Percentiles rank a stretch among this genome's conserved stretches.
Conservation (phyloP, 2,888 invertebrate species). For the Arctia plantaginis region DNA sequence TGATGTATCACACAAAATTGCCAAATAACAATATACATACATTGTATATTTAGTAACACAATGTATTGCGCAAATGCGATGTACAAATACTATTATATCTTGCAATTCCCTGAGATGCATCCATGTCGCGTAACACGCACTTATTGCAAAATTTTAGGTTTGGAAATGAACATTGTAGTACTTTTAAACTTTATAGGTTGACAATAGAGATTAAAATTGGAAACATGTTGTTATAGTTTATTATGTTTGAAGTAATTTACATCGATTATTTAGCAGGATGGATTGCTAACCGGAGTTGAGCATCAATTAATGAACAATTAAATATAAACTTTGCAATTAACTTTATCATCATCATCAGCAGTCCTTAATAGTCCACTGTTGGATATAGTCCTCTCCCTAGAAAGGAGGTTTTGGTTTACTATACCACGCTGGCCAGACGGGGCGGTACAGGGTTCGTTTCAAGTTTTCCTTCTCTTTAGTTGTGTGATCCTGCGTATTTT, state of each 20-base stretch:
- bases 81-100: constrained; percentile 20
- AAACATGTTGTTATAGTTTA: not conserved
- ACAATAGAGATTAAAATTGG: not conserved
- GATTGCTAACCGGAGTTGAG: not conserved
- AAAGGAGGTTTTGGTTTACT: too few species aligned
- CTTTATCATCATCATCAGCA: too few species aligned
- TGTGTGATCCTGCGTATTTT: too few species aligned
- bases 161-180: not conserved
- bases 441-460: too few species aligned
- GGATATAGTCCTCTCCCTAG: too few species aligned
- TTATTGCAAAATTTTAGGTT: not conserved
- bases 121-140: not conserved
- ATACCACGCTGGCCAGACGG: too few species aligned
- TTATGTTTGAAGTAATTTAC: not conserved
- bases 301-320: not conserved
- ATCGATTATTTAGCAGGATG: not conserved
- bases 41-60: constrained; percentile 29
- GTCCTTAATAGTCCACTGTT: too few species aligned
- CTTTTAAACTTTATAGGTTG: not conserved
- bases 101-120: constrained; percentile 18
- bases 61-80: constrained; percentile 32
- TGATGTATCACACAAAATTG: constrained; percentile 22
- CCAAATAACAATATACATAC: constrained; percentile 24
- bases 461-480: too few species aligned
- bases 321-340: not conserved